phyloP scores from a whole-genome alignment of 1,140 invertebrate genomes.

The Orchestia grillus region DNA sequence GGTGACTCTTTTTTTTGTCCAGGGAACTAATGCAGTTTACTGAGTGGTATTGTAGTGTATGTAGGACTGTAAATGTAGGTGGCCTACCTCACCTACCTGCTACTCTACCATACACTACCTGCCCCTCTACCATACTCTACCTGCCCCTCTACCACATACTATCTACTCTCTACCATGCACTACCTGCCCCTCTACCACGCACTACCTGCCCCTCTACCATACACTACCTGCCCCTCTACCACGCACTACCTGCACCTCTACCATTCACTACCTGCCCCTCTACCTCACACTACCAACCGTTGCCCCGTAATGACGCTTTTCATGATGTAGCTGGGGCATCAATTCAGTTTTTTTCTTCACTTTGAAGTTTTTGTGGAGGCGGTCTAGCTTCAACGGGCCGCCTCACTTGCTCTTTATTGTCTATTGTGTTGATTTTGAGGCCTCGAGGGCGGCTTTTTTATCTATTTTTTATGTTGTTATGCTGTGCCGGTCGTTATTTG shows the following conservation, averaged over 20 bases:
- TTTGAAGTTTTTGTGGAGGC: not conserved
- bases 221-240: not conserved
- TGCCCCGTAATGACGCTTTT: not conserved
- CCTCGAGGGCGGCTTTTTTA: not conserved
- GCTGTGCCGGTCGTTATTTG: not conserved
- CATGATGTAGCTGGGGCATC: not conserved
- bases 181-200: no score
- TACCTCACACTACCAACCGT: not conserved
- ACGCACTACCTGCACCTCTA: not conserved
- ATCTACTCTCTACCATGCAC: not conserved
- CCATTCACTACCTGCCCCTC: not conserved
- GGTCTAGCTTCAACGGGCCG: not conserved
- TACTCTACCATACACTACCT: not conserved
- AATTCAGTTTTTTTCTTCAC: not conserved
- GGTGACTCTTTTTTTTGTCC: no score
- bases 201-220: no score
- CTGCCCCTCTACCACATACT: not conserved
- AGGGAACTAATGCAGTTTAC: no score
- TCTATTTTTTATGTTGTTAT: no score
- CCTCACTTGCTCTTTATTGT: not conserved
- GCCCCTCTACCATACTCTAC: not conserved
- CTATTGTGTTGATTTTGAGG: not conserved
- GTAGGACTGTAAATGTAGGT: no score
- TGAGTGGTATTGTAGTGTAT: no score
- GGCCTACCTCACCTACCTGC: no score